Evolutionary conservation across 2,888 invertebrate species (phyloP), one percentile per base, ranked within the genome.

Genomic region (Schrankia costaestrigalis): DNA sequence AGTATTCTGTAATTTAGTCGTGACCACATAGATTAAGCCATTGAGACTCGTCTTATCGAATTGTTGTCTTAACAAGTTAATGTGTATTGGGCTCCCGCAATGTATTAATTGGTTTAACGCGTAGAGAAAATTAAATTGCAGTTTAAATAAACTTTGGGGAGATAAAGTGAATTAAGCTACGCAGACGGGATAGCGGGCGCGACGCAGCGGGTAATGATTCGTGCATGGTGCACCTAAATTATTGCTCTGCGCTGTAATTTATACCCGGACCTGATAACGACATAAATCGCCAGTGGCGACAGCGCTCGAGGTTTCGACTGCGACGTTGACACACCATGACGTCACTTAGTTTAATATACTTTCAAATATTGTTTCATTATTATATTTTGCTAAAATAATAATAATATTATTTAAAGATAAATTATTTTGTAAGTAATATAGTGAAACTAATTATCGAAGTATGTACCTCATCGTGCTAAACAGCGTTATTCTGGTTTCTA

Each of bases 181-280:
- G 69, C 67, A 66, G 67, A 60, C 58, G 63, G 68, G 65, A 55
- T 45, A 32, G 31, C 41, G 50, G 41, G 47, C 33, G 41, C 63
- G 58, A 61, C 80, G 71, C 85, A 82, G 84, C 78, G 83, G 82
- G 87, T 79, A 86, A 86, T 84, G 84, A 86, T 85, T 82, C 86
- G 83, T 83, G 82, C 78, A 81, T 77, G 74, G 83, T 78, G 78
- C 78, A 78, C 80, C 85, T 84, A 85, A 86, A 85, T 86, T 86
- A 87, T 85, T 81, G 79, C 81, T 61, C 72, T 70, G 71, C 69
- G 66, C 54, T 73, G 81, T 83, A 85, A 87, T 87, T 86, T 87
- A 86, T 83, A 80, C 74, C 66, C 75, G 57, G 56, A 78, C 52
- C 75, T 85, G 84, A 84, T 86, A 86, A 87, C 78, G 79, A 71